Conservation (phyloP, 1,140 invertebrate species). For the Phymorhynchus buccinoides region DNA sequence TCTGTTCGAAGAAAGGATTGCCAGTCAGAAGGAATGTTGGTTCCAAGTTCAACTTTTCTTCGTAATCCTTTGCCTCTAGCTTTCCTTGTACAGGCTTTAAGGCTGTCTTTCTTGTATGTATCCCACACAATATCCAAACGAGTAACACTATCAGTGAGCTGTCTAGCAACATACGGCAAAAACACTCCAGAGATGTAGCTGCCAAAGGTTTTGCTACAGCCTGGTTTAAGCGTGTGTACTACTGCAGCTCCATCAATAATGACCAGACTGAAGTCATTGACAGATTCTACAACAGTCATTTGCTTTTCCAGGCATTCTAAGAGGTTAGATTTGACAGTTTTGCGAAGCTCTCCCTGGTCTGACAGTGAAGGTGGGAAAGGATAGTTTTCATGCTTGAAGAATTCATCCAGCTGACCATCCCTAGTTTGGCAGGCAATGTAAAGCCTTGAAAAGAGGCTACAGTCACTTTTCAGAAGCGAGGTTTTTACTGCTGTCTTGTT, state of each 20-base stretch:
- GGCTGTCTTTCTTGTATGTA: constrained; percentile 28
- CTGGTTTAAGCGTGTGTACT: neutral
- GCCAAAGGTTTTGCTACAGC: neutral
- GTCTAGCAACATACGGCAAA: neutral
- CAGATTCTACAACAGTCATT: too few species aligned
- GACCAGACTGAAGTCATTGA: neutral
- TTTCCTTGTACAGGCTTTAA: constrained; percentile 45
- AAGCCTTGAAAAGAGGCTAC: constrained; percentile 38
- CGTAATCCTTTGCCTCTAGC: constrained; percentile 45
- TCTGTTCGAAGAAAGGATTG: constrained; percentile 47
- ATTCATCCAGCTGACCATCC: constrained; percentile 44
- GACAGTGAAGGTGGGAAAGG: constrained; percentile 33
- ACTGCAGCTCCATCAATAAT: constrained; percentile 15
- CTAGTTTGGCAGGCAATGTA: constrained; percentile 42
- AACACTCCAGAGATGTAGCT: neutral
- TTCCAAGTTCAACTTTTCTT: constrained; percentile 46
- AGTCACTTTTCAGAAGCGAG: constrained; percentile 25
- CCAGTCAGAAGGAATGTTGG: constrained; percentile 47
- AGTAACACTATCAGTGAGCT: neutral
- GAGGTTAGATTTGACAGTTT: too few species aligned
- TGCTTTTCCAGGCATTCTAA: too few species aligned
- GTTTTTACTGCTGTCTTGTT: neutral
- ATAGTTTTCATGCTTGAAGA: constrained; percentile 46
- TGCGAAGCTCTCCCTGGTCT: too few species aligned
- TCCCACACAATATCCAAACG: constrained; percentile 18